Conservation (phyloP, 2,113 vertebrate genomes). For the Chunga burmeisteri region DNA sequence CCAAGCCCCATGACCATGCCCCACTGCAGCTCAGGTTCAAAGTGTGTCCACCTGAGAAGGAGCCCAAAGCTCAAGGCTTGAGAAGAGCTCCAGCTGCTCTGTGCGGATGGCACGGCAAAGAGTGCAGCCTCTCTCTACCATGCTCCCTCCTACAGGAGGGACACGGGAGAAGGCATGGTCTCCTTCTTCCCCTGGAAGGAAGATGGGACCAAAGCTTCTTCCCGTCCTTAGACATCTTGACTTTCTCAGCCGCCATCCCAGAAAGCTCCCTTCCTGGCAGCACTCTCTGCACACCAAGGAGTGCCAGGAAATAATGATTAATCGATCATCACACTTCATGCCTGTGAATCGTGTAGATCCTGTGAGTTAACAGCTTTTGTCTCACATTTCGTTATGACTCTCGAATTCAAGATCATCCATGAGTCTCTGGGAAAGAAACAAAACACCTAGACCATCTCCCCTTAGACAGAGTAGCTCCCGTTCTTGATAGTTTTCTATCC, state of each 20-base stretch:
- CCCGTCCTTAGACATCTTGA: neutral
- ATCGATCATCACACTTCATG: neutral
- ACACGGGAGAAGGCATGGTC: neutral
- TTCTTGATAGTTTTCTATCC: neutral
- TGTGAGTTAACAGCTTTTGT: neutral
- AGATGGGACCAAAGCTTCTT: neutral
- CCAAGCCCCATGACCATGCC: neutral
- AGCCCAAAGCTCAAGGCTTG: neutral
- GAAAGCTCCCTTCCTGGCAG: neutral
- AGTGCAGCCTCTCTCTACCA: rapidly evolving
- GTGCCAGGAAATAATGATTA: neutral
- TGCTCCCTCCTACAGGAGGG: neutral
- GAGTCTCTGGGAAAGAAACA: neutral
- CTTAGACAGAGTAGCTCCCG: neutral
- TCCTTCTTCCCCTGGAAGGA: neutral
- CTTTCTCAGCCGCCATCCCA: neutral
- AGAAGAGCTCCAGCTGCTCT: neutral
- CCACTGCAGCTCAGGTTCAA: neutral
- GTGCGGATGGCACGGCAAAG: neutral
- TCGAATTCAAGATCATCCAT: rapidly evolving
- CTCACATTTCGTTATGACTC: neutral
- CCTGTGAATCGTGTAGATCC: neutral
- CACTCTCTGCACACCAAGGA: neutral
- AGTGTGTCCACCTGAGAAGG: neutral
- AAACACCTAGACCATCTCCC: neutral